Percentiles rank a stretch among this genome's conserved stretches.
Conservation (phyloP, 2,797 vertebrate species). For the Glyptemys insculpta region DNA sequence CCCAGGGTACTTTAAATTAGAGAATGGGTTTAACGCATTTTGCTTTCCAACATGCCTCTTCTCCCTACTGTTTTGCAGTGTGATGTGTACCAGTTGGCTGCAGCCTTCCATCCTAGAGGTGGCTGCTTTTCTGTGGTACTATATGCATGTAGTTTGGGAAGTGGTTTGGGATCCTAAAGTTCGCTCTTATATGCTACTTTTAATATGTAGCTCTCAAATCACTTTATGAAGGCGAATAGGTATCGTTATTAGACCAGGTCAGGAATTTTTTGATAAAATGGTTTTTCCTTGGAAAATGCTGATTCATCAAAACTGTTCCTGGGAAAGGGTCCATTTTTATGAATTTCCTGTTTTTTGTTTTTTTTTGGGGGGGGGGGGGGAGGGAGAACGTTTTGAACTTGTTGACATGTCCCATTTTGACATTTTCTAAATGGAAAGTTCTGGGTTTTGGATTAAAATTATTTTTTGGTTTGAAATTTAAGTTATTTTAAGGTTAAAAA, state of each 20-base stretch:
- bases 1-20: too few relatives aligned
- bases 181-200: neutral
- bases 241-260: neutral
- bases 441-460: neutral
- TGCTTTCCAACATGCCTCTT: neutral
- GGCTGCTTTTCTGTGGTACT: neutral
- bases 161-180: neutral
- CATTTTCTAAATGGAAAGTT: neutral
- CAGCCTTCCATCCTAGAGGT: neutral
- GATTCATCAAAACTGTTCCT: too few relatives aligned
- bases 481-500: neutral
- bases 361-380: too few relatives aligned
- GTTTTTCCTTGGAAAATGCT: neutral
- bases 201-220: neutral
- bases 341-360: too few relatives aligned
- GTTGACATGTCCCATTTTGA: neutral
- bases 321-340: too few relatives aligned
- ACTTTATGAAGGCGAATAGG: neutral
- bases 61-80: neutral
- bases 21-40: neutral
- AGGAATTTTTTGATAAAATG: neutral
- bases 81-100: neutral
- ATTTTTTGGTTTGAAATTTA: neutral
- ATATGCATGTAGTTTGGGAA: neutral
- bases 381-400: fast-evolving